Evolutionary conservation across 2,888 invertebrate genomes (phyloP).

Genomic region (Dinocampus coccinellae): DNA sequence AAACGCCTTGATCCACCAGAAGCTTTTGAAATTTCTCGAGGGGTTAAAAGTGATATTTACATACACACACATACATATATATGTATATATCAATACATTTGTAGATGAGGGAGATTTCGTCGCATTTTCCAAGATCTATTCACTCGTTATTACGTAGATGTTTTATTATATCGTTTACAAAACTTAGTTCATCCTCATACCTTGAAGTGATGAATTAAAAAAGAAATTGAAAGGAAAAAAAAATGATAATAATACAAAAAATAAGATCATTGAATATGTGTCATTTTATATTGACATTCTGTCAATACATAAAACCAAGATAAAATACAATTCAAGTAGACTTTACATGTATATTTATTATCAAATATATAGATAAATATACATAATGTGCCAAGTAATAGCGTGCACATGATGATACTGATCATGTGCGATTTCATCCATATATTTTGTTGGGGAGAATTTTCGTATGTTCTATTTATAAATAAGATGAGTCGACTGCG

Average conservation of each 20-base stretch:
- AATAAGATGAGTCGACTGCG: slow-evolving; percentile 17
- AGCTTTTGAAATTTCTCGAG: slow-evolving; percentile 20
- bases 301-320: not conserved
- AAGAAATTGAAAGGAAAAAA: too few relatives aligned
- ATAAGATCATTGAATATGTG: too few relatives aligned
- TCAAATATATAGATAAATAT: not conserved
- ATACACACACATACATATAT: not conserved
- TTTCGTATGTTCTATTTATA: slow-evolving; percentile 23
- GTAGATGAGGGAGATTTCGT: not conserved
- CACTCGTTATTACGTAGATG: not conserved
- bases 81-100: not conserved
- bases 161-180: slow-evolving; percentile 16
- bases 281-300: not conserved
- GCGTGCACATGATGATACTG: slow-evolving; percentile 1
- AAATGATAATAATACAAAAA: not conserved
- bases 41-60: slow-evolving; percentile 21
- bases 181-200: not conserved
- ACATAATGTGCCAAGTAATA: not conserved
- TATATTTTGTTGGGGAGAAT: slow-evolving; percentile 20
- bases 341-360: not conserved
- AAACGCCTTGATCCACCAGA: not conserved
- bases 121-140: not conserved
- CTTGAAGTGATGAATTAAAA: too few relatives aligned
- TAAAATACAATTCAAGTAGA: not conserved
- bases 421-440: not conserved